Conservation (phyloP, 2,888 invertebrate genomes). For the Stenurella melanura region DNA sequence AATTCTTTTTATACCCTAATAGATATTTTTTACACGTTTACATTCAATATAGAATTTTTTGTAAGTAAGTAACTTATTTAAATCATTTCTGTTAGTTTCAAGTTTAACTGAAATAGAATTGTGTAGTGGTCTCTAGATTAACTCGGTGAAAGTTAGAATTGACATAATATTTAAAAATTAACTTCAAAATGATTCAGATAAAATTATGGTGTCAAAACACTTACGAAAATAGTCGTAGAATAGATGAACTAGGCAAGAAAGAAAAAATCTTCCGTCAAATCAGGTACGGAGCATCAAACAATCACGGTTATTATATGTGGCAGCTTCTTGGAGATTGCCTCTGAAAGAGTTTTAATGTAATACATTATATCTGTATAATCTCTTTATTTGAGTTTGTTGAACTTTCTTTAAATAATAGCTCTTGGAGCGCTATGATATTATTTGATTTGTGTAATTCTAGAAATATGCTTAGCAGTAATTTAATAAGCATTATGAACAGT, state of each 20-base stretch:
- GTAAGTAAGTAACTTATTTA: not conserved
- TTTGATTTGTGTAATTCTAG: conserved; percentile 9
- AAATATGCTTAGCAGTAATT: conserved; percentile 9
- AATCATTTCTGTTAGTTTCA: not conserved
- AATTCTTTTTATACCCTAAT: not conserved
- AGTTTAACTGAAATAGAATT: not conserved
- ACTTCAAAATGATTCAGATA: conserved; percentile 10
- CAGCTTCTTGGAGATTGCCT: conserved; percentile 24
- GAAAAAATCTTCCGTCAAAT: conserved; percentile 5
- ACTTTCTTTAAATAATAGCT: conserved; percentile 23
- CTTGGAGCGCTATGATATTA: conserved; percentile 12
- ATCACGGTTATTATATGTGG: conserved; percentile 18
- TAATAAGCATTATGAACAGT: conserved; percentile 20
- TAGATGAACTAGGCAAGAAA: not conserved
- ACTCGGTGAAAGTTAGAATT: not conserved
- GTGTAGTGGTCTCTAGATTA: not conserved
- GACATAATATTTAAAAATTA: not conserved
- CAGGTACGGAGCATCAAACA: conserved; percentile 18
- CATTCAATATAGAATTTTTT: not conserved
- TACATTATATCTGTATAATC: conserved; percentile 24
- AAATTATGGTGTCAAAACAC: conserved; percentile 15
- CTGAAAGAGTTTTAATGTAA: conserved; percentile 27
- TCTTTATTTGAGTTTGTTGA: conserved; percentile 32
- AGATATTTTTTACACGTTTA: not conserved
- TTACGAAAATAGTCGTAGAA: conserved; percentile 15